These are phyloP conservation scores for Neoseiulus cucumeris DNA, from an alignment of 1,140 invertebrate genomes.

Conservation along the genomic window DNA sequence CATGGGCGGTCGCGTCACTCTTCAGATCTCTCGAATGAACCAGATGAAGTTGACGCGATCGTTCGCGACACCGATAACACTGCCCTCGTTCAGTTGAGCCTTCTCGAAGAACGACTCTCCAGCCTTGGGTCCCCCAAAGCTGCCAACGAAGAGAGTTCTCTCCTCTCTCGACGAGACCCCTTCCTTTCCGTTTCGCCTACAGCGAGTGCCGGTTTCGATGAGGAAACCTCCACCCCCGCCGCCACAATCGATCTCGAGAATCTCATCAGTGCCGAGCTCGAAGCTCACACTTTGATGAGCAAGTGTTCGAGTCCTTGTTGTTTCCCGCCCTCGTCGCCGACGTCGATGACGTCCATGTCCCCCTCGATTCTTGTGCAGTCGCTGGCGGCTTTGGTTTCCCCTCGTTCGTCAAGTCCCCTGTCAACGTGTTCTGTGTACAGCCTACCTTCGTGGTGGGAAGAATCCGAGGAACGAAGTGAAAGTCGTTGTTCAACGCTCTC, in stretches of 20 bases:
- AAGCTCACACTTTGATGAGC: background rate
- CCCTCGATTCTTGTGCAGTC: background rate
- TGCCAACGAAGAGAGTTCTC: background rate
- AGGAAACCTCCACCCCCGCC: background rate
- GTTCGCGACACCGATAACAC: background rate
- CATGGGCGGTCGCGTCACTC: background rate
- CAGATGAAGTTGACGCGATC: background rate
- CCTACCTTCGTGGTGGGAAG: too few relatives aligned
- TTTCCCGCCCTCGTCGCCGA: background rate
- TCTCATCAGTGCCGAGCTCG: constrained; percentile 1
- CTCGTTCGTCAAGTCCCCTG: background rate
- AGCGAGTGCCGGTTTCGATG: background rate
- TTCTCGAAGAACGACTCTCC: constrained; percentile 1
- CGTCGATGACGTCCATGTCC: background rate
- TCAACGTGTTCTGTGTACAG: background rate
- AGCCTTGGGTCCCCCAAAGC: constrained; percentile 6
- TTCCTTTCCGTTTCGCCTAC: background rate
- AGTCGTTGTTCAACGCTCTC: constrained; percentile 1
- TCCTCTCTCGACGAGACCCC: too few relatives aligned
- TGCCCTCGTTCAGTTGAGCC: constrained; percentile 6
- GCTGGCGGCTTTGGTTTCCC: background rate
- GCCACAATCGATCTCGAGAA: background rate
- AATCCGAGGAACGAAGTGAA: background rate
- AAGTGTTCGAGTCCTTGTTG: background rate
- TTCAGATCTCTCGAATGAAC: background rate